phyloP scores from a whole-genome alignment of 2,888 invertebrate species.

The Mimas tiliae region DNA sequence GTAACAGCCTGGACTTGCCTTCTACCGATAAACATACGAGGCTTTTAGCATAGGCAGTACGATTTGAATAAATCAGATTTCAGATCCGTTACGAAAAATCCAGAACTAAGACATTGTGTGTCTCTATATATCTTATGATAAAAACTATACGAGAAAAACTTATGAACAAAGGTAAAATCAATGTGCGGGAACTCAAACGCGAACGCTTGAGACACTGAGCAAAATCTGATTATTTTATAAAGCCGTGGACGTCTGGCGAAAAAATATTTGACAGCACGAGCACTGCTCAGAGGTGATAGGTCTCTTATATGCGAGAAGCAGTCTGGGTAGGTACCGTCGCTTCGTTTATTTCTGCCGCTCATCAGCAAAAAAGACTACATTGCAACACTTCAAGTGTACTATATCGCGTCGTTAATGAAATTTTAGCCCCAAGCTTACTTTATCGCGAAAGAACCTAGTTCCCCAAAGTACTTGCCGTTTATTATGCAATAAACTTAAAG shows the following conservation, averaged over 20 bases:
- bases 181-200: background rate
- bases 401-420: slow-evolving; percentile 12
- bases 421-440: slow-evolving; percentile 16
- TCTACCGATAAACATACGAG: slow-evolving; percentile 6
- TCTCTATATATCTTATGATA: no score
- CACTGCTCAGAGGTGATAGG: background rate
- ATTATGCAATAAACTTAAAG: slow-evolving; percentile 47
- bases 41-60: background rate
- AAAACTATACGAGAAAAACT: background rate
- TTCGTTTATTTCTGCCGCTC: no score
- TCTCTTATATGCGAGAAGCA: no score
- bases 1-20: slow-evolving; percentile 36
- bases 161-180: background rate
- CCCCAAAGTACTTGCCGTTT: slow-evolving; percentile 34
- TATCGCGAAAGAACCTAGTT: slow-evolving; percentile 30
- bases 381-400: slow-evolving; percentile 13
- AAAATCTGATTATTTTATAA: slow-evolving; percentile 13
- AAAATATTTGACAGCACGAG: background rate
- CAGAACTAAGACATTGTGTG: background rate
- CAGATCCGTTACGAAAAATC: background rate
- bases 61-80: background rate
- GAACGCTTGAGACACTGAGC: no score
- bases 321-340: no score
- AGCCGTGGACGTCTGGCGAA: background rate
- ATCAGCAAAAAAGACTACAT: no score